These are phyloP conservation scores for Lycia hirtaria DNA, from an alignment of 2,888 invertebrate genomes.

Conservation along the genomic window DNA sequence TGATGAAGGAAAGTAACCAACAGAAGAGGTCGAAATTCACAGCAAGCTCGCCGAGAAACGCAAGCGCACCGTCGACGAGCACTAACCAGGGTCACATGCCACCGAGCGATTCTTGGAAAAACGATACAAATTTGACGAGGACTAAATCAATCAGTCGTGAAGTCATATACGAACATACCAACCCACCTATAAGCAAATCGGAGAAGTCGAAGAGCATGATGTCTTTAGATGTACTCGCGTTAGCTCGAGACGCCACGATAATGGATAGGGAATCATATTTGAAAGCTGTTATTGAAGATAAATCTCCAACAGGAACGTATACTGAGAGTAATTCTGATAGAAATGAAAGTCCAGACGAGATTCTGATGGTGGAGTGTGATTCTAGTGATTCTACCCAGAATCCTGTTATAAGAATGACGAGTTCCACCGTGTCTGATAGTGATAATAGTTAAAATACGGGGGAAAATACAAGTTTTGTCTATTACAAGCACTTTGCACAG, in stretches of 20 bases:
- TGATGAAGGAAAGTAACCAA: slow-evolving; percentile 87
- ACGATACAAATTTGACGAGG: slow-evolving; percentile 59
- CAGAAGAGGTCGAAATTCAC: slow-evolving; percentile 83
- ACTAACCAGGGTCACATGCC: slow-evolving; percentile 62
- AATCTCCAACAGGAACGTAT: slow-evolving; percentile 77
- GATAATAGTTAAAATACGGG: slow-evolving; percentile 73
- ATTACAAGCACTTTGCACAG: slow-evolving; percentile 8
- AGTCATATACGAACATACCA: slow-evolving; percentile 64
- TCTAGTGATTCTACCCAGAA: slow-evolving; percentile 79
- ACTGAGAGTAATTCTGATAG: slow-evolving; percentile 80
- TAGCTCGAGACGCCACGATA: slow-evolving; percentile 73
- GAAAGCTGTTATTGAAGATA: slow-evolving; percentile 80
- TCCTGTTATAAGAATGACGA: slow-evolving; percentile 80
- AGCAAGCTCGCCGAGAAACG: slow-evolving; percentile 65
- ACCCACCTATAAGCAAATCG: slow-evolving; percentile 66
- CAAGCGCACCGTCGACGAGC: slow-evolving; percentile 75
- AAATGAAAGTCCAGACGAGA: slow-evolving; percentile 79
- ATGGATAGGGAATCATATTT: slow-evolving; percentile 77
- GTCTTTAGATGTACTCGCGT: slow-evolving; percentile 75
- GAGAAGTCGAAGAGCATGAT: slow-evolving; percentile 82
- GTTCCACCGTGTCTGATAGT: slow-evolving; percentile 75
- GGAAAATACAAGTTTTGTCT: neutral
- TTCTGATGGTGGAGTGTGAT: slow-evolving; percentile 80
- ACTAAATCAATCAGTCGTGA: slow-evolving; percentile 75
- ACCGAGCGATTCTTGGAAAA: slow-evolving; percentile 67